Evolutionary conservation across 92 coral and sea anemone species (phyloP).

Genomic region (Paramuricea clavata): DNA sequence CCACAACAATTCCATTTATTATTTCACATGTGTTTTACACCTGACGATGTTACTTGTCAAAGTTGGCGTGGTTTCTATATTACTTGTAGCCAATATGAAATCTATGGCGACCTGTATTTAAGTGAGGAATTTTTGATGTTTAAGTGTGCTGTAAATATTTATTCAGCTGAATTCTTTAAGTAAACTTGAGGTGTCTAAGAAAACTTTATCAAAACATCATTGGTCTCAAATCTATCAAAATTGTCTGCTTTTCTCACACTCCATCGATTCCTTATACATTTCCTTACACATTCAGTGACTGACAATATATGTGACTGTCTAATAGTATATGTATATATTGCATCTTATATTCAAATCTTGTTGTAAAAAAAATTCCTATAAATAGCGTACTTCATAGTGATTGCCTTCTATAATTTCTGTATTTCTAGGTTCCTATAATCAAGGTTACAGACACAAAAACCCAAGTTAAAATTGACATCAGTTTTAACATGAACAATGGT

Average conservation of each 20-base stretch:
- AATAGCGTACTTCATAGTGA: not conserved
- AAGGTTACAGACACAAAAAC: constrained; percentile 94
- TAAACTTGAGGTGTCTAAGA: not conserved
- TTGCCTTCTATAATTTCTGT: not conserved
- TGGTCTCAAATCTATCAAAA: too few species aligned
- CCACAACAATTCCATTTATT: not conserved
- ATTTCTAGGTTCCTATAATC: constrained; percentile 86
- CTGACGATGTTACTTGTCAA: not conserved
- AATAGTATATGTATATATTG: too few species aligned
- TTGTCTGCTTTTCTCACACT: too few species aligned
- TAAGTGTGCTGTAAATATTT: not conserved
- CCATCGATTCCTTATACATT: not conserved
- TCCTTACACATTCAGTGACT: not conserved
- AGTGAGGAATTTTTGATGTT: not conserved
- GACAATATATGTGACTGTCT: too few species aligned
- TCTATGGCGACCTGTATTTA: not conserved
- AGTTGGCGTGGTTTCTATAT: not conserved
- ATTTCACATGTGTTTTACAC: not conserved
- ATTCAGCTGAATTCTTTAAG: not conserved
- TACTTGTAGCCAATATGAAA: not conserved
- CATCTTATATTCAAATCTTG: not conserved
- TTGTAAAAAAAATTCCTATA: not conserved
- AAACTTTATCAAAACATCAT: not conserved
- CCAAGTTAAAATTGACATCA: constrained; percentile 91
- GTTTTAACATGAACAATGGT: constrained; percentile 89